These are phyloP conservation scores for Ornithorhynchus anatinus DNA, from an alignment of 2,113 vertebrate genomes.

Conservation along the genomic window DNA sequence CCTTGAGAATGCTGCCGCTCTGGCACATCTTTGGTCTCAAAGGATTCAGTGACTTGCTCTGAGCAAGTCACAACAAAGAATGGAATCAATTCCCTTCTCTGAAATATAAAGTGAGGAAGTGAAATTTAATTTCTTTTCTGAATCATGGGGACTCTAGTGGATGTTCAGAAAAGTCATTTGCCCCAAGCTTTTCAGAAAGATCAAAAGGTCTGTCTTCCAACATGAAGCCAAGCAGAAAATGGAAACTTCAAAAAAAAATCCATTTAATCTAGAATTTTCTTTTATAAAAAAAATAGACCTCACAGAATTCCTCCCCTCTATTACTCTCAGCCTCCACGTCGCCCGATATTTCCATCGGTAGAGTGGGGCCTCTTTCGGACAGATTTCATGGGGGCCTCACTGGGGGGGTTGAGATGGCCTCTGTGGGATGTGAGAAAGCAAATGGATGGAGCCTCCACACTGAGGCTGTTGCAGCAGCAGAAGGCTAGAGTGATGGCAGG, in stretches of 20 bases:
- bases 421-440: too few species aligned
- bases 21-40: not conserved
- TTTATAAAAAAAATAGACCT: not conserved
- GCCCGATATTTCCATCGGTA: not conserved
- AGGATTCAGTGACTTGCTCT: not conserved
- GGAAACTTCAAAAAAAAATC: not conserved
- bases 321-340: not conserved
- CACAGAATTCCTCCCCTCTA: not conserved
- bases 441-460: too few species aligned
- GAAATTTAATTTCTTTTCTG: conserved; percentile 20
- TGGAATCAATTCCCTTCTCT: conserved; percentile 3
- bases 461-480: too few species aligned
- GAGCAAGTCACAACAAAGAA: not conserved
- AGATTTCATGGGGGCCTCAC: too few species aligned
- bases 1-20: not conserved
- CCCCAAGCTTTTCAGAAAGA: not conserved
- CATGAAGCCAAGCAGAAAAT: not conserved
- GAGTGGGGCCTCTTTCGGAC: not conserved
- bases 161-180: not conserved
- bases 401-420: too few species aligned
- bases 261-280: not conserved
- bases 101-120: not conserved
- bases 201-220: not conserved
- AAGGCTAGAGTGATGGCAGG: too few species aligned
- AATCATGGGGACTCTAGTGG: not conserved